phyloP scores from a whole-genome alignment of 2,113 vertebrate species.

The Vidua chalybeata region DNA sequence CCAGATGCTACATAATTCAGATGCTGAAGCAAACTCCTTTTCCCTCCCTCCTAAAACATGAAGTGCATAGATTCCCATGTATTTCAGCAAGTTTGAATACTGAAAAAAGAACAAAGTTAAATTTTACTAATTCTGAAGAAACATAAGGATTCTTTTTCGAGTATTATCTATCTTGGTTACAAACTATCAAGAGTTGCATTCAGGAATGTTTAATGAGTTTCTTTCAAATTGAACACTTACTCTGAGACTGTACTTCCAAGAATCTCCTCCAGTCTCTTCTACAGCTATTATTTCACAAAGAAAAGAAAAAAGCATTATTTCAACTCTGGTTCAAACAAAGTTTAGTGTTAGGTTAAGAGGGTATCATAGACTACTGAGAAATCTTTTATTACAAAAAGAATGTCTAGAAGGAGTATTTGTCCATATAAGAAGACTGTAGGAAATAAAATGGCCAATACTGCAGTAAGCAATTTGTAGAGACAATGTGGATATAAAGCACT shows the following conservation, averaged over 20 bases:
- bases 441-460: neutral
- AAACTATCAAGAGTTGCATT: neutral
- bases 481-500: neutral
- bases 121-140: neutral
- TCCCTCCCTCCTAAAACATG: neutral
- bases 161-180: neutral
- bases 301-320: neutral
- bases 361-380: neutral
- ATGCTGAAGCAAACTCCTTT: neutral
- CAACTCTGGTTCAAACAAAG: neutral
- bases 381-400: neutral
- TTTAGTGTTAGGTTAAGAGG: neutral
- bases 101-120: neutral
- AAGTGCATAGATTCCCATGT: neutral
- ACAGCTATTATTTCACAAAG: conserved; percentile 76
- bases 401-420: neutral
- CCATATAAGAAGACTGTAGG: neutral
- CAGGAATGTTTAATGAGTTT: neutral
- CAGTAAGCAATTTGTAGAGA: neutral
- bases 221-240: conserved; percentile 74
- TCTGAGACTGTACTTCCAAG: conserved; percentile 97
- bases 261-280: conserved; percentile 96
- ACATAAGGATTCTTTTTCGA: neutral
- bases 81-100: neutral
- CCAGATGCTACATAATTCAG: neutral